Base-by-base conservation (phyloP, 2,888 invertebrate genomes). In the Vesta saturnalis region DNA sequence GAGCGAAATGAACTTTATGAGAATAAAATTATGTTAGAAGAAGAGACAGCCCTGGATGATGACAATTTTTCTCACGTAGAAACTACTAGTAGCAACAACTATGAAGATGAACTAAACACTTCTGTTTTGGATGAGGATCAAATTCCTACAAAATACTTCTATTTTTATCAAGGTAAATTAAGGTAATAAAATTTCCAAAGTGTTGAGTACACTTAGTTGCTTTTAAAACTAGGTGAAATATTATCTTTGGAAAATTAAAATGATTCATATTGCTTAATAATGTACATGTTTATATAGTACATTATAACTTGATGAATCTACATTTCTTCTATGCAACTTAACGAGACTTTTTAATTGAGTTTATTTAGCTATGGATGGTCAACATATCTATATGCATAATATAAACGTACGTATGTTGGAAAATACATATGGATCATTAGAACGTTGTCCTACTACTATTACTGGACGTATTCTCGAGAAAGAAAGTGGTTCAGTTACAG, bases 381-480 rank as follows among this genome's bases (percentile, higher is more conserved):
- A 97, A 83, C 94, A 96, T 82, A 90, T 97, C 62, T 99, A 94
- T 83, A 85, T 98, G 70, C 94, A 97, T 83, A 92, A 94, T 12
- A 84, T 98, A 77, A 98, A 98, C 83, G 92, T 94, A 6, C 92
- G 93, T 69, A 94, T 97, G 89, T 83, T 99, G 76, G 93, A 94
- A 78, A 89, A 91, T 65, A 92, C 94, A 65, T 97, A 95, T 86
- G 96, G 95, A 5, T 88, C 89, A 5, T 85, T 97, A 67, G 92
- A 93, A 65, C 86, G 89, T 62, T 92, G 94, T 61, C 97, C 98
- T 47, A 87, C 84, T 16, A 78, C 86, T 1, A 88, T 98, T 60
- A 87, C 86, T 1, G 96, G 94, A 0, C 90, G 88, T 61, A 91
- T 98, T 52, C 82, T 97, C n/a, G 95, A 96, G 78, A 92, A 94